Conservation (phyloP, 1,140 invertebrate genomes). For the Melitaea cinxia region DNA sequence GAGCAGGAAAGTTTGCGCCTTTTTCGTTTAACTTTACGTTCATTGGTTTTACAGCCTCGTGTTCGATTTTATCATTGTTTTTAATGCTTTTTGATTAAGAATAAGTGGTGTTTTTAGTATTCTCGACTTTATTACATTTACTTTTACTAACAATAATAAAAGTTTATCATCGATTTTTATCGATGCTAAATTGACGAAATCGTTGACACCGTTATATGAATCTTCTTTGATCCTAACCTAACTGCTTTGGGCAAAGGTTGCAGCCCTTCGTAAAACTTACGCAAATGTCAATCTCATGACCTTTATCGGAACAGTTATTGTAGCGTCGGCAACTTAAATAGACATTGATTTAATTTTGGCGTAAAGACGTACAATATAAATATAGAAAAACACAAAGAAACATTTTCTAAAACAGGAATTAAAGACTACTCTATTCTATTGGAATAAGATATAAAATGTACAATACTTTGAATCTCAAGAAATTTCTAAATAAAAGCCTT, state of each 20-base stretch:
- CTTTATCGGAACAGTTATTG: conserved; percentile 15
- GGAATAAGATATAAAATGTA: no score
- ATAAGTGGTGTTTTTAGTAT: conserved; percentile 18
- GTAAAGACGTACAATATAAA: neutral
- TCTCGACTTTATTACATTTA: conserved; percentile 8
- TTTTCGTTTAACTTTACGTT: conserved; percentile 54
- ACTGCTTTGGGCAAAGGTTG: conserved; percentile 19
- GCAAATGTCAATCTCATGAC: conserved; percentile 27
- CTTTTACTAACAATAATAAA: conserved; percentile 15
- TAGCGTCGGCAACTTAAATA: conserved; percentile 2
- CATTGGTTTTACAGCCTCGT: conserved; percentile 53
- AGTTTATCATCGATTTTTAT: conserved; percentile 5
- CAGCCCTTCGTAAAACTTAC: conserved; percentile 23
- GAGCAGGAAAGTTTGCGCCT: conserved; percentile 30
- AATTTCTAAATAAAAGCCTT: no score
- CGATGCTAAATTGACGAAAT: neutral
- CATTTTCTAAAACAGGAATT: neutral
- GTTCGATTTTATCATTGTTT: conserved; percentile 51
- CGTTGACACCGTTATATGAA: conserved; percentile 1
- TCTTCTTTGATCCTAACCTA: conserved; percentile 2
- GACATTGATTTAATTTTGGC: neutral
- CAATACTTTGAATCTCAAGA: no score
- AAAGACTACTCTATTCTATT: no score
- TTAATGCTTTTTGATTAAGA: conserved; percentile 43
- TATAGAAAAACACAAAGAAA: neutral